A percentile compares a stretch with the other conserved stretches of the same genome.
phyloP scores from a whole-genome alignment of 2,888 invertebrate genomes.

The Cephus nigrinus region DNA sequence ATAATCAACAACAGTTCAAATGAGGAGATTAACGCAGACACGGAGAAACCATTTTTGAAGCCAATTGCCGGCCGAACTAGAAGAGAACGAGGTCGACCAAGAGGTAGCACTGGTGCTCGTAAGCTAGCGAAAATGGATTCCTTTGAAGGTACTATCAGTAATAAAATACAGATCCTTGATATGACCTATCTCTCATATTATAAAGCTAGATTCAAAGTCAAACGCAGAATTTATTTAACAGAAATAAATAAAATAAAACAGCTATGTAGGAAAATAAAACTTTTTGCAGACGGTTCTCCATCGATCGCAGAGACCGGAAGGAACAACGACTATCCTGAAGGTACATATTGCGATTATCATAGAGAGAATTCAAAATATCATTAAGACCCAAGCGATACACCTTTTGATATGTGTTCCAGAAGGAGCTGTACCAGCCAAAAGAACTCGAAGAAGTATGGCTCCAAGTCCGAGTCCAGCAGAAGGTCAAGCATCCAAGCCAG shows the following conservation, averaged over 20 bases:
- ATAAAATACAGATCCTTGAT: background rate
- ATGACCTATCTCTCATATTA: too few relatives aligned
- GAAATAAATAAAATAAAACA: background rate
- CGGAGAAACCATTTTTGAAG: conserved; percentile 58
- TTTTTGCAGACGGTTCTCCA: conserved; percentile 48
- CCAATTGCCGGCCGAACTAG: conserved; percentile 50
- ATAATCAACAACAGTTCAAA: conserved; percentile 45
- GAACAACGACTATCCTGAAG: conserved; percentile 57
- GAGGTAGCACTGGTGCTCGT: conserved; percentile 45
- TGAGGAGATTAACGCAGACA: conserved; percentile 45
- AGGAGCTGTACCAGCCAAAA: conserved; percentile 51
- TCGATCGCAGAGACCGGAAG: conserved; percentile 52
- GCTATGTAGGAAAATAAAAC: background rate
- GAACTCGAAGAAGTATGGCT: conserved; percentile 57
- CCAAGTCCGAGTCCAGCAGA: conserved; percentile 65
- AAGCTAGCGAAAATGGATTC: conserved; percentile 54
- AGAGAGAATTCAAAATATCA: conserved; percentile 3
- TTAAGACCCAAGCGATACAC: background rate
- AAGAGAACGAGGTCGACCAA: conserved; percentile 52
- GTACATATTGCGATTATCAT: conserved; percentile 32
- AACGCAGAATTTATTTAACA: background rate
- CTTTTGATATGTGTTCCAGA: conserved; percentile 38
- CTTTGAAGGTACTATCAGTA: conserved; percentile 44
- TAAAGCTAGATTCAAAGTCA: background rate
- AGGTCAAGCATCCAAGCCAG: conserved; percentile 64